Base-by-base conservation (phyloP, 2,113 vertebrate species). In the Corvus cornix region DNA sequence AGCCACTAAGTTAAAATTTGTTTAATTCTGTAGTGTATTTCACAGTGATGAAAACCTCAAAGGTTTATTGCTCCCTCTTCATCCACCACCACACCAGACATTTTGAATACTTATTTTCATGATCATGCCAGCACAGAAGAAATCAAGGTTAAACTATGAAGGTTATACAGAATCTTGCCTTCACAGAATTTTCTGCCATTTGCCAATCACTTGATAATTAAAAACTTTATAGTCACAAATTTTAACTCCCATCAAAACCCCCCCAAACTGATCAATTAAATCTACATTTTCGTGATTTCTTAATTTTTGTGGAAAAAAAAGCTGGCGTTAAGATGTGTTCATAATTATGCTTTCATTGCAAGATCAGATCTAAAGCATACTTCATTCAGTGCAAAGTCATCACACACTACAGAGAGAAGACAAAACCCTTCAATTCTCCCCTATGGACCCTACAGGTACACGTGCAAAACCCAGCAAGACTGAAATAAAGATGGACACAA, bases 401-500 rank as follows among this genome's bases (percentile, higher is more conserved):
- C 63, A 85, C 67, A 66, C 30, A 19, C 70, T 43, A 64, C 16
- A 95, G 58, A 76, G 37, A 60, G 31, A 92, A 91, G 58, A 89
- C 19, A 85, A 89, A 77, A n/a, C 0, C 28, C n/a, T 81, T 94
- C 90, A 87, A 43, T 52, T 79, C 70, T 85, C 43, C 72, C 30
- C 22, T 37, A 5, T 7, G 23, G 49, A 84, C 63, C 78, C 70
- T 51, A 58, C 20, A 78, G 76, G 63, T 59, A 90, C 51, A 83
- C 37, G 95, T 96, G 94, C 95, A 97, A 97, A 97, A 93, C 56
- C n/a, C 72, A 93, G 90, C 87, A 89, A 90, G 55, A 93, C 62
- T 97, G 95, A 97, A 97, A 96, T 95, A 93, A 93, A 88, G 90
- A 76, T 76, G 93, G 93, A 97, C 93, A 92, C 48, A 79, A 68